Evolutionary conservation across 2,888 invertebrate species (phyloP).

Genomic region (Norana najaformis): DNA sequence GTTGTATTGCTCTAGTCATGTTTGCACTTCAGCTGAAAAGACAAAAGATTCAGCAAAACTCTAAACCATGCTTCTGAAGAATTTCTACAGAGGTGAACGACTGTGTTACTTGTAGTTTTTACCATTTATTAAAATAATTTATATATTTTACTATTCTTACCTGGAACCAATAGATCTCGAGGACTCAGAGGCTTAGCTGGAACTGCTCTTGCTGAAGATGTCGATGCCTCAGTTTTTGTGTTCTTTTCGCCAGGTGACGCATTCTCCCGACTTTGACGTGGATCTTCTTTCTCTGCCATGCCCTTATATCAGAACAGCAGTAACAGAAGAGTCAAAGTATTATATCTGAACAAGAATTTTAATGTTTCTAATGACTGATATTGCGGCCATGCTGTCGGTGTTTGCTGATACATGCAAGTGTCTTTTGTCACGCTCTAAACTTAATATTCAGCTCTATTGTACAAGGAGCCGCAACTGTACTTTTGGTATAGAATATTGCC

Average conservation of each 20-base stretch:
- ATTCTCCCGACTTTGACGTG: not conserved
- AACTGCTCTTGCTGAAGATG: not conserved
- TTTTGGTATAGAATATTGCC: too few species aligned
- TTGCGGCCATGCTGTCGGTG: too few species aligned
- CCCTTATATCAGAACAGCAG: not conserved
- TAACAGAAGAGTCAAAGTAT: too few species aligned
- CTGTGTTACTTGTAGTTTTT: not conserved
- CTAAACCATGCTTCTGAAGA: not conserved
- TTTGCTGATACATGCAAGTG: too few species aligned
- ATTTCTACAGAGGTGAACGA: not conserved
- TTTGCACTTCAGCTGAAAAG: too few species aligned
- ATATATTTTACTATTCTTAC: not conserved
- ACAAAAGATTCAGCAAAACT: too few species aligned
- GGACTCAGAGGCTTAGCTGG: not conserved
- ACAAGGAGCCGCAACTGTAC: too few species aligned
- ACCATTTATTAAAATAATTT: not conserved
- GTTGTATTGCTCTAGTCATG: too few species aligned
- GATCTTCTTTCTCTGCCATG: conserved; percentile 9
- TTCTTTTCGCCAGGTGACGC: not conserved
- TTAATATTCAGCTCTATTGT: too few species aligned
- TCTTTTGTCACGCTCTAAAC: too few species aligned
- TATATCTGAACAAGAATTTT: too few species aligned
- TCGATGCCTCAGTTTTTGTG: not conserved
- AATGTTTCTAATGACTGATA: too few species aligned
- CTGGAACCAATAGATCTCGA: conserved; percentile 7